Base-by-base conservation (phyloP, 2,888 invertebrate species). In the Drosophila mimica region DNA sequence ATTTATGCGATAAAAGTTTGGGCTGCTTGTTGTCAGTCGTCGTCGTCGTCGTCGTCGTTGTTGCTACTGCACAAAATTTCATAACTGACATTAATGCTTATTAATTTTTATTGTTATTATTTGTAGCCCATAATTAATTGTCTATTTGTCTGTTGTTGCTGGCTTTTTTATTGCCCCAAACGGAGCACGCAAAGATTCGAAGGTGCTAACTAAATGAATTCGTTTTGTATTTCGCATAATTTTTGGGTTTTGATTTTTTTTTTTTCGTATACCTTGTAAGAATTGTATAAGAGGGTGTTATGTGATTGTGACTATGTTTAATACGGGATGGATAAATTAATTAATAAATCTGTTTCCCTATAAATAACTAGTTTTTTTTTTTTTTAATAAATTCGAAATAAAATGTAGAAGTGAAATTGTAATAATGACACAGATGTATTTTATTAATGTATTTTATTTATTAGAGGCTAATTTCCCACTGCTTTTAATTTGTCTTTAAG, bases 91-190 rank as follows among this genome's bases (percentile, higher is more conserved):
- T 89, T 84, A 85, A 85, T 89, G 85, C 80, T 85, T 88, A 85
- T 85, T 85, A 85, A 85, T 85, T 85, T 84, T 85, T 89, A 85
- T 85, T 88, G 88, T 80, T 74, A 89, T 85, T 89, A 89, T 85
- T 89, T 88, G 89, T 89, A 82, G 85, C 58, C 82, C 75, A 80
- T 85, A 88, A 85, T 85, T 85, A 89, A 85, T 85, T 85, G 89
- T 89, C 88, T 89, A 84, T 85, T 89, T 84, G 73, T 69, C 62
- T 80, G 76, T 65, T 75, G 76, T 68, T 81, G 74, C 4, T 25
- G 46, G 43, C 43, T 79, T 77, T 77, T 77, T 79, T 77, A 77
- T 77, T 63, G 70, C 66, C 31, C 31, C 52, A 48, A 76, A 58
- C 72, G 68, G 56, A 56, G 74, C 62, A 71, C 54, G 63, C 62